A percentile compares a stretch with the other conserved stretches of the same genome.
phyloP scores from a whole-genome alignment of 2,797 vertebrate genomes.

The Notolepis coatsorum region DNA sequence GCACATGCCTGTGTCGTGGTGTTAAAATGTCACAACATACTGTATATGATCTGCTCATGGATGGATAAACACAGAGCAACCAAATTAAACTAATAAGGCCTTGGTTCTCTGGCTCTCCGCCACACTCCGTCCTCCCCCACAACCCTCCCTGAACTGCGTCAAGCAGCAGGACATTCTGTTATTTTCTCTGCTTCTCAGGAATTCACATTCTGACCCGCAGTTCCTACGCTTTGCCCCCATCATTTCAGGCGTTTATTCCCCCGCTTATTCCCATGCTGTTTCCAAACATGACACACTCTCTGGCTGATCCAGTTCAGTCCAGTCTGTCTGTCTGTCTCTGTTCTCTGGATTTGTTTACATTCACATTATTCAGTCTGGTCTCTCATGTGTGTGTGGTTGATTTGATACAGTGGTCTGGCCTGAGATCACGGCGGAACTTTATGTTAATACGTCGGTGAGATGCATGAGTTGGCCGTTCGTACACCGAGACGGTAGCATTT shows the following conservation, averaged over 20 bases:
- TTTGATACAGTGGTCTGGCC: conserved; percentile 19
- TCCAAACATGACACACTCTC: conserved; percentile 9
- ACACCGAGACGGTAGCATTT: background rate
- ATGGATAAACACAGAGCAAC: too few relatives aligned
- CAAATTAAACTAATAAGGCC: background rate
- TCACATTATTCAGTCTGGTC: conserved; percentile 31
- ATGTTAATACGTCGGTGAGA: too few relatives aligned
- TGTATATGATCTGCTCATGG: too few relatives aligned
- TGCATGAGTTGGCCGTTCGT: background rate
- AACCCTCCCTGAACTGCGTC: conserved; percentile 19
- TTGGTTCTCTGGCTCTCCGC: conserved; percentile 35
- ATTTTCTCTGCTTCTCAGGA: conserved; percentile 53
- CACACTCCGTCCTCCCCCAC: conserved; percentile 39
- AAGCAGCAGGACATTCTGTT: conserved; percentile 61
- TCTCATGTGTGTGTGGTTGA: conserved; percentile 2
- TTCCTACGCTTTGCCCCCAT: conserved; percentile 22
- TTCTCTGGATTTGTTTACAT: conserved; percentile 53
- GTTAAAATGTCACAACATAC: too few relatives aligned
- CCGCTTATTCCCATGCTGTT: conserved; percentile 57
- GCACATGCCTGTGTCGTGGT: too few relatives aligned
- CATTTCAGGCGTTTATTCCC: background rate
- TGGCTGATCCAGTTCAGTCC: background rate
- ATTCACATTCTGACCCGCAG: conserved; percentile 59
- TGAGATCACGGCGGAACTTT: conserved; percentile 22
- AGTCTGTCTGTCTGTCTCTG: conserved; percentile 7